phyloP scores from a whole-genome alignment of 1,140 invertebrate genomes.

The Dendrolimus kikuchii region DNA sequence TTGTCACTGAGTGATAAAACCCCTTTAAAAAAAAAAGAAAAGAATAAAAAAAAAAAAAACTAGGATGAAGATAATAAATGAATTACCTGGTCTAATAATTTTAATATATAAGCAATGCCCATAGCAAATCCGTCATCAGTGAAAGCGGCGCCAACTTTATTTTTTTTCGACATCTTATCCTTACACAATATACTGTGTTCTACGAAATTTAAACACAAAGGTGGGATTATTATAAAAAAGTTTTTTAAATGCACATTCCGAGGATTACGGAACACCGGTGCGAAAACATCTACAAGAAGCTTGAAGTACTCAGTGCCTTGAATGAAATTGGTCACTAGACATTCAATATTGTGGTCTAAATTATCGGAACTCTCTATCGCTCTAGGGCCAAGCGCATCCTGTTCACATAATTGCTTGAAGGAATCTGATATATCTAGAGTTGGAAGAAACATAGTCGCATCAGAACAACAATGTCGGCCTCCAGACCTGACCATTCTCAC shows the following conservation, averaged over 20 bases:
- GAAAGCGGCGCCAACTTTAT: constrained; percentile 89
- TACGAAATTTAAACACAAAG: constrained; percentile 95
- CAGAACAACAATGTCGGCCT: constrained; percentile 92
- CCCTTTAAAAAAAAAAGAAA: too few species aligned
- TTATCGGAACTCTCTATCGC: constrained; percentile 79
- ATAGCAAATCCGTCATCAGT: constrained; percentile 99
- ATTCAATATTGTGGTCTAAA: constrained; percentile 84
- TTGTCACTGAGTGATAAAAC: too few species aligned
- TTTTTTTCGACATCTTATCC: constrained; percentile 93
- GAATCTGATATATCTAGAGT: constrained; percentile 81
- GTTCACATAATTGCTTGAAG: constrained; percentile 74
- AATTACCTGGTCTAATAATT: constrained; percentile 77
- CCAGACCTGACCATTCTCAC: constrained; percentile 95
- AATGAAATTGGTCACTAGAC: constrained; percentile 89
- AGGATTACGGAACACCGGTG: constrained; percentile 87
- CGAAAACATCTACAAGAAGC: constrained; percentile 94
- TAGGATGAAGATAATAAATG: not conserved
- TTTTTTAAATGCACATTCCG: constrained; percentile 94
- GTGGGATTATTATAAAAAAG: constrained; percentile 95
- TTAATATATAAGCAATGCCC: constrained; percentile 85
- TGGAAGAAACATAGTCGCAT: constrained; percentile 92
- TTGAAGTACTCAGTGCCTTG: constrained; percentile 97
- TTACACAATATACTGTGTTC: constrained; percentile 94
- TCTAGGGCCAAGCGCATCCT: constrained; percentile 74
- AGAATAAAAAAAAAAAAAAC: too few species aligned